Percentiles rank a stretch among this genome's conserved stretches.
Evolutionary conservation across 1,140 invertebrate species (phyloP).

Genomic region (Charaxes varanes): DNA sequence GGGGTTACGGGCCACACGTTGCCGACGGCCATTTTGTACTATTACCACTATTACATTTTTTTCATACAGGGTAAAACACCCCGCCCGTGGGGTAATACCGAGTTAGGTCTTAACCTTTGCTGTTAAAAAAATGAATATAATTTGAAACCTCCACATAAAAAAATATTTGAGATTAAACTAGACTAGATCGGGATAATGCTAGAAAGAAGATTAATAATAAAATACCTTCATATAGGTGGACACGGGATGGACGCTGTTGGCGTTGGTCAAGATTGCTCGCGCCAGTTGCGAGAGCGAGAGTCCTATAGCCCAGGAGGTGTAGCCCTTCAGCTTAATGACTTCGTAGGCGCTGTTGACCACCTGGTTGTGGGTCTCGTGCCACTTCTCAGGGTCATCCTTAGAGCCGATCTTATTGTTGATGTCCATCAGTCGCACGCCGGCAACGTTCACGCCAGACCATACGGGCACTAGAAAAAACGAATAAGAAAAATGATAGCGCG

Average conservation of each 20-base stretch:
- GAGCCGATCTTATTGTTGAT: slow-evolving; percentile 84
- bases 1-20: too few relatives aligned
- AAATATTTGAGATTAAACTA: slow-evolving; percentile 7
- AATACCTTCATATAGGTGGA: slow-evolving; percentile 87
- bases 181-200: too few relatives aligned
- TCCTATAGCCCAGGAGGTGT: slow-evolving; percentile 93
- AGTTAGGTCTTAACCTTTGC: too few relatives aligned
- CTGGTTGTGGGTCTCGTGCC: slow-evolving; percentile 77
- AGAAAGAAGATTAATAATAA: too few relatives aligned
- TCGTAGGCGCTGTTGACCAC: slow-evolving; percentile 91
- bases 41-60: too few relatives aligned
- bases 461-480: slow-evolving; percentile 83
- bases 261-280: slow-evolving; percentile 84
- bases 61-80: too few relatives aligned
- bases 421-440: slow-evolving; percentile 87
- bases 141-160: slow-evolving; percentile 1
- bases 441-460: slow-evolving; percentile 94
- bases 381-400: slow-evolving; percentile 84
- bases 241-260: slow-evolving; percentile 85
- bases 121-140: too few relatives aligned
- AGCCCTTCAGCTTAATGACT: slow-evolving; percentile 92
- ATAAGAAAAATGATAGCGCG: neutral
- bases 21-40: too few relatives aligned
- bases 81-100: too few relatives aligned
- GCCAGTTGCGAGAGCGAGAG: slow-evolving; percentile 85